A percentile compares a stretch with the other conserved stretches of the same genome.
Evolutionary conservation across 2,888 invertebrate genomes (phyloP).

Genomic region (Galerucella calmariensis): DNA sequence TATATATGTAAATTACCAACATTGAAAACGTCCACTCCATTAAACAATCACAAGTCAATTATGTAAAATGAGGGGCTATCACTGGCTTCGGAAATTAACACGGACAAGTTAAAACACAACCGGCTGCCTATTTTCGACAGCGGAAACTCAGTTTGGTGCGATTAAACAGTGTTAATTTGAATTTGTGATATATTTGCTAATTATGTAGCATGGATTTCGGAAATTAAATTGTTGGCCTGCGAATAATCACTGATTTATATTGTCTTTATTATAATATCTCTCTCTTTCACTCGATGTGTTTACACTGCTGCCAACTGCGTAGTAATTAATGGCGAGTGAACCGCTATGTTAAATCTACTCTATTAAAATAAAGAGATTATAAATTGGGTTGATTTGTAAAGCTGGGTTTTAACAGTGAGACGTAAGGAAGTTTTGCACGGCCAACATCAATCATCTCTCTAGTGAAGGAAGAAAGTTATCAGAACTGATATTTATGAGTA

Average conservation of each 20-base stretch:
- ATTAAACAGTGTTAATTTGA: constrained; percentile 61
- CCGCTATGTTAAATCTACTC: constrained; percentile 34
- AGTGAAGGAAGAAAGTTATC: constrained; percentile 10
- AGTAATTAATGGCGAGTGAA: constrained; percentile 44
- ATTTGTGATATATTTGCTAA: constrained; percentile 64
- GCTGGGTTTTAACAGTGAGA: constrained; percentile 21
- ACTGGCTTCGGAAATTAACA: constrained; percentile 65
- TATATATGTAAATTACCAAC: constrained; percentile 63
- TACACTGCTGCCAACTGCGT: constrained; percentile 38
- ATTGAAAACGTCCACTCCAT: constrained; percentile 64
- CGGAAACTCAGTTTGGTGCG: constrained; percentile 54
- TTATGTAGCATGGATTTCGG: constrained; percentile 60
- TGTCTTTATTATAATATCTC: constrained; percentile 44
- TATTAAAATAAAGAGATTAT: constrained; percentile 34
- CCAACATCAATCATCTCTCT: constrained; percentile 16
- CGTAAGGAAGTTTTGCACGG: constrained; percentile 16
- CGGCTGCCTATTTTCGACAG: constrained; percentile 50
- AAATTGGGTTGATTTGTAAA: constrained; percentile 35
- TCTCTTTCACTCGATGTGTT: constrained; percentile 27
- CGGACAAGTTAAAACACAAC: constrained; percentile 63
- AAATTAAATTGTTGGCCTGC: constrained; percentile 60
- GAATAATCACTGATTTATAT: constrained; percentile 59
- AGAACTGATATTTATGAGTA: neutral
- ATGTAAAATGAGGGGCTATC: constrained; percentile 64
- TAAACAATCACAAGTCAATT: constrained; percentile 66